Evolutionary conservation across 2,797 vertebrate genomes (phyloP).

Genomic region (Ceryle rudis): DNA sequence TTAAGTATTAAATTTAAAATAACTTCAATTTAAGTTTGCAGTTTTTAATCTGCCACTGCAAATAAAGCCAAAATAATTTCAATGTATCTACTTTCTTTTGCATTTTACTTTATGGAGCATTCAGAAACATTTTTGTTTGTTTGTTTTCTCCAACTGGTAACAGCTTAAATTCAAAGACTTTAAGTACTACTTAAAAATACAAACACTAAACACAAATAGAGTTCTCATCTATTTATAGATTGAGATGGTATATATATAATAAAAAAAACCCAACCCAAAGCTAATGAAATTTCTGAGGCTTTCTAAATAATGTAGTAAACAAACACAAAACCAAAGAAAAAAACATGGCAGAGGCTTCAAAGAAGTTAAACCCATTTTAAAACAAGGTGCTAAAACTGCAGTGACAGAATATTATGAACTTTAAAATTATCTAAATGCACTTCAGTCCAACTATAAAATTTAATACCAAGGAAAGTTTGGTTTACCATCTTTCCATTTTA

Average conservation of each 20-base stretch:
- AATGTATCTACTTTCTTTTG: background rate
- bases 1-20: no score
- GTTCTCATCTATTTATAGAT: background rate
- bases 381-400: slow-evolving; percentile 19
- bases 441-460: slow-evolving; percentile 16
- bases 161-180: background rate
- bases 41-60: background rate
- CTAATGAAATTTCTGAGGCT: background rate
- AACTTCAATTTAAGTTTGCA: no score
- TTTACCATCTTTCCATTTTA: slow-evolving; percentile 63
- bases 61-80: background rate
- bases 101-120: background rate
- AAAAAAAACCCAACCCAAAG: background rate
- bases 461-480: slow-evolving; percentile 24
- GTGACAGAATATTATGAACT: slow-evolving; percentile 42
- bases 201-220: background rate
- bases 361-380: background rate
- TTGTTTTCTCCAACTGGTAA: background rate
- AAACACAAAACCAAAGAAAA: background rate
- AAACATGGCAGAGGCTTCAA: background rate
- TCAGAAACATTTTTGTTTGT: background rate
- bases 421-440: background rate
- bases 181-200: background rate
- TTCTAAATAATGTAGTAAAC: background rate
- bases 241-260: background rate